phyloP scores from a whole-genome alignment of 2,113 vertebrate species.

The Mus pahari region DNA sequence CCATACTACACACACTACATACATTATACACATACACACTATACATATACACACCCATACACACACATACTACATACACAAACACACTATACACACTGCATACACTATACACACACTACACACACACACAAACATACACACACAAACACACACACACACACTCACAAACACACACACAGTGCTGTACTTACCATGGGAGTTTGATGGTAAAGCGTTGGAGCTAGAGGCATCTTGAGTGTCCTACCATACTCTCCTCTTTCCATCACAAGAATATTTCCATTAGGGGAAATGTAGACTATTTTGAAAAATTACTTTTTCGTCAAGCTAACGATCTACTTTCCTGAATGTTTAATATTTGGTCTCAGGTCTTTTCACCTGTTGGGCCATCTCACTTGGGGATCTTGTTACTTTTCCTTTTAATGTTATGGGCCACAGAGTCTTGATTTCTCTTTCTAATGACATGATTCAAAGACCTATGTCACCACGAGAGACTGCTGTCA shows the following conservation, averaged over 20 bases:
- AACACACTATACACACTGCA: no score
- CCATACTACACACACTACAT: no score
- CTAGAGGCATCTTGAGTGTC: not conserved
- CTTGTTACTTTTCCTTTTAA: not conserved
- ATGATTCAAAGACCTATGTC: not conserved
- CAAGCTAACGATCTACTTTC: not conserved
- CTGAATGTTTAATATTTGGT: not conserved
- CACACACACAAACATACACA: not conserved
- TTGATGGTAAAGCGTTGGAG: not conserved
- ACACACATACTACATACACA: no score
- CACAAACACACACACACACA: not conserved
- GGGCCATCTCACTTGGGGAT: not conserved
- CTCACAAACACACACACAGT: not conserved
- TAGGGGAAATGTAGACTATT: not conserved
- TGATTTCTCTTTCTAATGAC: not conserved
- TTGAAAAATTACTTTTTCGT: not conserved
- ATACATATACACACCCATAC: no score
- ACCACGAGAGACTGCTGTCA: not conserved
- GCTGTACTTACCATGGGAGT: not conserved
- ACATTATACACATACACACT: no score
- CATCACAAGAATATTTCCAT: not conserved
- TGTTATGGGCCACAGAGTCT: not conserved
- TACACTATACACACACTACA: accelerated
- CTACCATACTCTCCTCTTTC: no score
- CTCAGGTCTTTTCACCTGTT: not conserved